Conservation (phyloP, 2,113 vertebrate genomes). For the Podilymbus podiceps region DNA sequence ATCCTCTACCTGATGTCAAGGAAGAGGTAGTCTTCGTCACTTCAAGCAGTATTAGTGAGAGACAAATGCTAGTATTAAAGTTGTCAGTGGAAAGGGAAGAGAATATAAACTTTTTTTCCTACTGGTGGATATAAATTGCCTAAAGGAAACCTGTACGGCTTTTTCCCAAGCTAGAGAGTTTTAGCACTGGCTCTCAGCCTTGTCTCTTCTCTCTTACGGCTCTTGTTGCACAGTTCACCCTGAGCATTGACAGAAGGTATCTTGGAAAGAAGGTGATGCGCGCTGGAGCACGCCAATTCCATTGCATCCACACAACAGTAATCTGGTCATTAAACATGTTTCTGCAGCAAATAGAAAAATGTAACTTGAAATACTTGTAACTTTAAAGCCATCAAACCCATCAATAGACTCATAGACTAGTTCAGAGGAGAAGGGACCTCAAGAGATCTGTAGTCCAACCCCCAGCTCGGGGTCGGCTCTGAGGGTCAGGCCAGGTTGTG, state of each 20-base stretch:
- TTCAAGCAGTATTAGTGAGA: neutral
- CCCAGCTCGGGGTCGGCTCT: neutral
- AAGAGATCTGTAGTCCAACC: neutral
- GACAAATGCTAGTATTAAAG: neutral
- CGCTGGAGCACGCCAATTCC: neutral
- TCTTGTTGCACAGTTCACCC: neutral
- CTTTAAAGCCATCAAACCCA: neutral
- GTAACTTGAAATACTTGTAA: neutral
- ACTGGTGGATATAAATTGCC: neutral
- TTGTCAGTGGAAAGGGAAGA: neutral
- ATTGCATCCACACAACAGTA: neutral
- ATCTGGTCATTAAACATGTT: neutral
- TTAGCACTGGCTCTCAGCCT: neutral
- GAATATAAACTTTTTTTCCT: neutral
- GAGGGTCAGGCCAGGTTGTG: neutral
- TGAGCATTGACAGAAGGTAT: neutral
- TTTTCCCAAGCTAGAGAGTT: neutral
- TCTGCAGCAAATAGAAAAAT: neutral
- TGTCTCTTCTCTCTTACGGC: neutral
- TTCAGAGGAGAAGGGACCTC: neutral
- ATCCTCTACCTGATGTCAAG: neutral
- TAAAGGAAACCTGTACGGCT: neutral
- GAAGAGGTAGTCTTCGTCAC: neutral
- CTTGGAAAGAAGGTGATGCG: neutral
- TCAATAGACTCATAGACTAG: neutral